A percentile compares a stretch with the other conserved stretches of the same genome.
Conservation (phyloP, 2,888 invertebrate species). For the Stratiomys singularior region DNA sequence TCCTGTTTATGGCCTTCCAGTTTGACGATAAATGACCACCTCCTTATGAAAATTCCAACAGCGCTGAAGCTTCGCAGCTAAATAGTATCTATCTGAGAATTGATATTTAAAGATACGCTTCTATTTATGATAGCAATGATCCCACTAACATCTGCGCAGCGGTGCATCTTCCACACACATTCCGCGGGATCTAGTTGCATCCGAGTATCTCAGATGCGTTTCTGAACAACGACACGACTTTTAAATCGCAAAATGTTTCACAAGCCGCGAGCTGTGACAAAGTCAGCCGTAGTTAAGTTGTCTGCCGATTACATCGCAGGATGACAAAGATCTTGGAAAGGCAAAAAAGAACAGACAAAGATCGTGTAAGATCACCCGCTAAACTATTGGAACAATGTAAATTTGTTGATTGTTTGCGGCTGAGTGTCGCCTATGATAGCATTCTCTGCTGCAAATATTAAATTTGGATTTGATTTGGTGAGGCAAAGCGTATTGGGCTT, state of each 20-base stretch:
- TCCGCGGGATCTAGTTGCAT: not conserved
- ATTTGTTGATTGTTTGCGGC: constrained; percentile 10
- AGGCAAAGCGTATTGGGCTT: too few species aligned
- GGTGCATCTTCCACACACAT: not conserved
- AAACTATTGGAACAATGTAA: constrained; percentile 9
- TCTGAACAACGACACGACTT: constrained; percentile 10
- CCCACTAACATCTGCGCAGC: constrained; percentile 26
- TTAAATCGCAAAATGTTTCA: constrained; percentile 9
- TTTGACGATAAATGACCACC: not conserved
- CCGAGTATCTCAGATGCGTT: constrained; percentile 2
- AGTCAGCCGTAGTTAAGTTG: not conserved
- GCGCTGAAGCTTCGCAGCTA: not conserved
- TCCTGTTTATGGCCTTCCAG: not conserved
- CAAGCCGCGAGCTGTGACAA: constrained; percentile 2
- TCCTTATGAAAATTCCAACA: too few species aligned
- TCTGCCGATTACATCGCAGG: not conserved
- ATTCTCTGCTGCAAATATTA: not conserved
- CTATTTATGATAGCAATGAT: constrained; percentile 29
- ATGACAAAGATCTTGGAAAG: not conserved
- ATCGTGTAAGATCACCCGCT: constrained; percentile 23
- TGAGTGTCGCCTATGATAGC: not conserved
- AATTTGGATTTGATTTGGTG: not conserved
- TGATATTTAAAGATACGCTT: constrained; percentile 48
- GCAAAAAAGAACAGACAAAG: not conserved
- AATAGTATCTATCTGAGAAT: constrained; percentile 33